phyloP scores from a whole-genome alignment of 23 tunicate genomes.

The Trididemnum miniatum region DNA sequence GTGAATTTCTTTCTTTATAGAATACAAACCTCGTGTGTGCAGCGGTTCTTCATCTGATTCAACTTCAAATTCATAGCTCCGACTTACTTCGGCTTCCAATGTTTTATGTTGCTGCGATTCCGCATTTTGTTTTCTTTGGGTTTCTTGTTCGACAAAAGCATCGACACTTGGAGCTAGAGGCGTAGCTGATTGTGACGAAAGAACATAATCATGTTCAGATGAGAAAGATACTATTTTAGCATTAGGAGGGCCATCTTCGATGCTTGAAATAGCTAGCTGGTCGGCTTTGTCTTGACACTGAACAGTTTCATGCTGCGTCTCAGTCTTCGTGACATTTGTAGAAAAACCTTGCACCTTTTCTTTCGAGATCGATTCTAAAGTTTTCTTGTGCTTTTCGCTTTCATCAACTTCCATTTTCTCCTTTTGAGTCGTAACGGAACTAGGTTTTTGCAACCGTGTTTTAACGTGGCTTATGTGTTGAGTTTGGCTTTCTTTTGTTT shows the following conservation, averaged over 20 bases:
- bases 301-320: too few species aligned
- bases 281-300: too few species aligned
- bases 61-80: background rate
- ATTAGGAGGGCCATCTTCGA: too few species aligned
- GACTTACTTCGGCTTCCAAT: background rate
- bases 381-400: too few species aligned
- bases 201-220: slow-evolving; percentile 45
- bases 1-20: slow-evolving; percentile 6
- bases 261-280: too few species aligned
- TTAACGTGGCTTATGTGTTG: slow-evolving; percentile 88
- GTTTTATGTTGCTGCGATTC: background rate
- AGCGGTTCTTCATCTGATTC: background rate
- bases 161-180: slow-evolving; percentile 4
- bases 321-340: too few species aligned
- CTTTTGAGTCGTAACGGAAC: background rate
- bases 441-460: slow-evolving; percentile 55
- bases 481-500: slow-evolving; percentile 12
- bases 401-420: background rate
- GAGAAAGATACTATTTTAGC: slow-evolving; percentile 78
- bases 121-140: background rate
- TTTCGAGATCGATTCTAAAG: too few species aligned
- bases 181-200: slow-evolving; percentile 48
- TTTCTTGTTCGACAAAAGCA: background rate
- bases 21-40: slow-evolving; percentile 15
- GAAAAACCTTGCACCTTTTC: too few species aligned